Conservation (phyloP, 2,888 invertebrate genomes). For the Arenicola marina region DNA sequence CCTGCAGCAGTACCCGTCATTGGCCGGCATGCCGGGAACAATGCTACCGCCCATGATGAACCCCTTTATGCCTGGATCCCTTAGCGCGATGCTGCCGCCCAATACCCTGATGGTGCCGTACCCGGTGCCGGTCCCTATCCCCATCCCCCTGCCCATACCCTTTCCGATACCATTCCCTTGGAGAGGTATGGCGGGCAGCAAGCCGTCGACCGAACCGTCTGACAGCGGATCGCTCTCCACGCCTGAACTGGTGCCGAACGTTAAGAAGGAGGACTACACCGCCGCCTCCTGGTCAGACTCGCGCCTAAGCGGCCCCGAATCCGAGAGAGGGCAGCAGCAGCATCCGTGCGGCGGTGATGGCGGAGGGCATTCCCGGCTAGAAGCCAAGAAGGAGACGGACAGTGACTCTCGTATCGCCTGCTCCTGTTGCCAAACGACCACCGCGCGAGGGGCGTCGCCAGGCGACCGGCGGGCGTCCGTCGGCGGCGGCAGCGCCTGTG, state of each 20-base stretch:
- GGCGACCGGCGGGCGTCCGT: neutral
- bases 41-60: neutral
- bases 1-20: too few species aligned
- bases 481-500: neutral
- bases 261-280: neutral
- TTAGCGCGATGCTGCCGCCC: constrained; percentile 16
- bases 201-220: neutral
- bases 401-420: too few species aligned
- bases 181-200: neutral
- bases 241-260: neutral
- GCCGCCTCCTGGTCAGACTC: neutral
- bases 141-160: constrained; percentile 26
- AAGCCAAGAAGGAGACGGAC: too few species aligned
- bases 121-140: constrained; percentile 26
- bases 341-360: neutral
- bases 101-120: constrained; percentile 32
- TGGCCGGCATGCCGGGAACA: too few species aligned
- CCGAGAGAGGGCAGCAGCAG: neutral
- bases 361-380: too few species aligned
- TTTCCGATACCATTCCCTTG: constrained; percentile 13
- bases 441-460: neutral
- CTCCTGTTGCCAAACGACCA: neutral
- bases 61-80: neutral
- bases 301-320: neutral
- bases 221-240: neutral